Conservation (phyloP, 2,888 invertebrate species). For the Bellardia bayeri region DNA sequence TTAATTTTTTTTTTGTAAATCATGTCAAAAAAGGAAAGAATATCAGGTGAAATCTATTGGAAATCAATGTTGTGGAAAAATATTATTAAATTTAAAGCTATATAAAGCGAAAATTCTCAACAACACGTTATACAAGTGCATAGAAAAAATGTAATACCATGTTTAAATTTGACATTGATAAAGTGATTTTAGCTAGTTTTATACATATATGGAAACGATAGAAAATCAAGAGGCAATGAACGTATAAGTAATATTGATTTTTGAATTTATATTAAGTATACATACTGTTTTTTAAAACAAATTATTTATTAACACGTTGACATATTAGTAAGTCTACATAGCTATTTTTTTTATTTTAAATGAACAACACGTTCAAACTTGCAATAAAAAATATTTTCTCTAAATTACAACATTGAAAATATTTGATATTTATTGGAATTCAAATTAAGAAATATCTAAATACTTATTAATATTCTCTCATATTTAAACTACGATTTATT, state of each 20-base stretch:
- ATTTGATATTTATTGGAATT: no score
- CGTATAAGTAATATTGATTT: conserved; percentile 45
- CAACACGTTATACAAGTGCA: neutral
- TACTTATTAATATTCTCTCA: no score
- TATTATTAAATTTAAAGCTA: conserved; percentile 44
- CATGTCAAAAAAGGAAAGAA: conserved; percentile 3
- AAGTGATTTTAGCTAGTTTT: conserved; percentile 41
- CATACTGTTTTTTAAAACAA: neutral
- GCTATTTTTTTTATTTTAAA: no score
- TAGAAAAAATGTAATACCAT: conserved; percentile 5
- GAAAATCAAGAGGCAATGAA: no score
- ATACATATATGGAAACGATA: neutral
- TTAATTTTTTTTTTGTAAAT: conserved; percentile 1
- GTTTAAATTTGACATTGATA: conserved; percentile 56
- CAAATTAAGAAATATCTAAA: no score
- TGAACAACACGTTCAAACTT: no score
- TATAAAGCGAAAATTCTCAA: no score
- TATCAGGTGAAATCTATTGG: conserved; percentile 58
- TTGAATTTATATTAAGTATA: conserved; percentile 24
- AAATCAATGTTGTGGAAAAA: conserved; percentile 55
- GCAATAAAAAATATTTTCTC: no score
- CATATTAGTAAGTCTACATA: no score
- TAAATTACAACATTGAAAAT: no score
- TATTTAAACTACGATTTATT: no score
- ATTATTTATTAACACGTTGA: no score